Percentiles rank a stretch among this genome's conserved stretches.
Evolutionary conservation across 2,113 vertebrate genomes (phyloP).

Genomic region (Onychostoma macrolepis): DNA sequence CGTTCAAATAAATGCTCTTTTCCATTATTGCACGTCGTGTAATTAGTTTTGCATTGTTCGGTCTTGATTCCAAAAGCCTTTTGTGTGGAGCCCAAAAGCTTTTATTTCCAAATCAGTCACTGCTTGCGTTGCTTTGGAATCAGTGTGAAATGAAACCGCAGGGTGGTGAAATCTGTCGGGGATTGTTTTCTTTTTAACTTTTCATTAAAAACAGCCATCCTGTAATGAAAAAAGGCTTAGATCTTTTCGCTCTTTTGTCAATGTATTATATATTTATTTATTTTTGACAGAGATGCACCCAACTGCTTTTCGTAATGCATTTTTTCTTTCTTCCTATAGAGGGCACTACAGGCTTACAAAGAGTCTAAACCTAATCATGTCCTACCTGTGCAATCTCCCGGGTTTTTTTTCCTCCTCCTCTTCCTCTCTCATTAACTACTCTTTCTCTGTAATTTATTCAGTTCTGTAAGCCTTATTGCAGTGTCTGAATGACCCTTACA

Average conservation of each 20-base stretch:
- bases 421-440: slow-evolving; percentile 26
- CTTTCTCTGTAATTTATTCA: slow-evolving; percentile 41
- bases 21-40: neutral
- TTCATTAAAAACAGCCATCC: slow-evolving; percentile 33
- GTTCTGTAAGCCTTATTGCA: slow-evolving; percentile 20
- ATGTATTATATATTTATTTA: slow-evolving; percentile 3
- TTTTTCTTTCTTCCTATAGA: slow-evolving; percentile 10
- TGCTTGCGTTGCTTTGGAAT: slow-evolving; percentile 7
- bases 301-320: neutral
- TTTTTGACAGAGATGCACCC: slow-evolving; percentile 2
- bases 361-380: neutral
- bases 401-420: neutral
- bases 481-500: slow-evolving; percentile 32
- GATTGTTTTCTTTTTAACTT: slow-evolving; percentile 33
- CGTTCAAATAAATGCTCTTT: slow-evolving; percentile 5
- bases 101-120: slow-evolving; percentile 13
- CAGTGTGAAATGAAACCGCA: slow-evolving; percentile 27
- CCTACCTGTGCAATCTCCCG: neutral
- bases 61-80: slow-evolving; percentile 32
- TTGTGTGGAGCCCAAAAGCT: slow-evolving; percentile 17
- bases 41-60: slow-evolving; percentile 32
- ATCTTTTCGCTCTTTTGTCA: slow-evolving; percentile 10
- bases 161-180: slow-evolving; percentile 19
- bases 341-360: slow-evolving; percentile 24
- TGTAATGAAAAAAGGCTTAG: slow-evolving; percentile 15